Evolutionary conservation across 2,113 vertebrate genomes (phyloP).

Genomic region (Prolemur simus): DNA sequence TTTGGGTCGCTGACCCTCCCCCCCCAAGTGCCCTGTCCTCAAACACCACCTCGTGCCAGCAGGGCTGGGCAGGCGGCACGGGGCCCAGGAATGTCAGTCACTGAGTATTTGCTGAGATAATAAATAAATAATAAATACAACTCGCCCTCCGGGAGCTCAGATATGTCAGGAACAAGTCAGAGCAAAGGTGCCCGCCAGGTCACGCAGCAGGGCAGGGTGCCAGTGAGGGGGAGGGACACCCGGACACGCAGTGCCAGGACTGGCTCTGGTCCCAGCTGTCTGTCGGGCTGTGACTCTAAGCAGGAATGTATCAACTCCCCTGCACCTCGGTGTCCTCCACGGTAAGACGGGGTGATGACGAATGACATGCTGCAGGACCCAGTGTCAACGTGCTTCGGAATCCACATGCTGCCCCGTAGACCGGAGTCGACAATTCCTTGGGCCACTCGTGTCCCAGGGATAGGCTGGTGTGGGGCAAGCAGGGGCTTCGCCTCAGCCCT

Average conservation of each 20-base stretch:
- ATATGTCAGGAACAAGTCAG: not conserved
- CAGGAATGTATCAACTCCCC: not conserved
- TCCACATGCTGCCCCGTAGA: not conserved
- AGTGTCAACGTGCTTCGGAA: not conserved
- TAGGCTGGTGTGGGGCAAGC: not conserved
- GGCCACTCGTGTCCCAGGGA: rapidly evolving
- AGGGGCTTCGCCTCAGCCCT: rapidly evolving
- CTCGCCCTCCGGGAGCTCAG: not conserved
- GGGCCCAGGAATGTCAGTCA: not conserved
- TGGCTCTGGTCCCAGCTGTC: not conserved
- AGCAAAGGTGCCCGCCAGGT: not conserved
- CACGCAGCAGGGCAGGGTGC: not conserved
- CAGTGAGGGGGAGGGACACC: no score
- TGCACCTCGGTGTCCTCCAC: not conserved
- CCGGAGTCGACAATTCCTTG: rapidly evolving
- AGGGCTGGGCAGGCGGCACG: not conserved
- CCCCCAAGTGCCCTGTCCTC: not conserved
- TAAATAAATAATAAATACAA: not conserved
- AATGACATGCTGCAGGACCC: rapidly evolving
- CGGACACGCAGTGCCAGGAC: not conserved
- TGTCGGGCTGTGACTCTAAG: not conserved
- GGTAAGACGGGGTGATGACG: no score
- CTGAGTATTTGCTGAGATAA: not conserved
- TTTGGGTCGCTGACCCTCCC: not conserved
- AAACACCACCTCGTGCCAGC: not conserved